phyloP scores from a whole-genome alignment of 2,888 invertebrate genomes.

The Mactromeris polynyma region DNA sequence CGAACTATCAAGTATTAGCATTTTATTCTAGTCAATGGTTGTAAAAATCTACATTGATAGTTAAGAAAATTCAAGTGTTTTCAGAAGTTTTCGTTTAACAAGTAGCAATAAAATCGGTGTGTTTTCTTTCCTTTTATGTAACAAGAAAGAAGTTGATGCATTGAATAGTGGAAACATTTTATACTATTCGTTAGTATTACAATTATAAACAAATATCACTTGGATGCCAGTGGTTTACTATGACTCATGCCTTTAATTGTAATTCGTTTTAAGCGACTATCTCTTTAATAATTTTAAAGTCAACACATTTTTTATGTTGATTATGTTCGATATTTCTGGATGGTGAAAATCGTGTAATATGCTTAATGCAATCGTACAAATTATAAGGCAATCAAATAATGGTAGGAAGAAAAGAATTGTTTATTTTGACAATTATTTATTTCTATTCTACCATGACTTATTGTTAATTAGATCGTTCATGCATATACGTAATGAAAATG shows the following conservation, averaged over 20 bases:
- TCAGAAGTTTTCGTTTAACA: not conserved
- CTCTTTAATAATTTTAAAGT: no score
- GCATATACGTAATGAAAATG: no score
- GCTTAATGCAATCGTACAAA: no score
- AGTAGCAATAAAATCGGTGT: not conserved
- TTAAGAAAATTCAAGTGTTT: not conserved
- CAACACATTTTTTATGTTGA: no score
- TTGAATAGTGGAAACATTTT: not conserved
- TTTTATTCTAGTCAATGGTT: slow-evolving; percentile 43
- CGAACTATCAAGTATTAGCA: slow-evolving; percentile 46
- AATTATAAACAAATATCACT: not conserved
- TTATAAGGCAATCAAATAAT: no score
- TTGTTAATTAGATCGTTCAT: no score
- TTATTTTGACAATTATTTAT: no score
- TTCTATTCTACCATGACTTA: no score
- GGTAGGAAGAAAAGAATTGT: no score
- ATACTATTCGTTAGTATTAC: not conserved
- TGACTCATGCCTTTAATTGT: not conserved
- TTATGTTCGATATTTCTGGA: no score
- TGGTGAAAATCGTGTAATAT: no score
- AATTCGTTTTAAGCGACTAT: no score
- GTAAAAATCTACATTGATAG: slow-evolving; percentile 16
- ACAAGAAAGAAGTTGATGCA: not conserved
- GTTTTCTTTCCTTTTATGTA: not conserved
- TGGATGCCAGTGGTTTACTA: not conserved